Conservation (phyloP, 2,888 invertebrate genomes). For the Teinopalpus imperialis region DNA sequence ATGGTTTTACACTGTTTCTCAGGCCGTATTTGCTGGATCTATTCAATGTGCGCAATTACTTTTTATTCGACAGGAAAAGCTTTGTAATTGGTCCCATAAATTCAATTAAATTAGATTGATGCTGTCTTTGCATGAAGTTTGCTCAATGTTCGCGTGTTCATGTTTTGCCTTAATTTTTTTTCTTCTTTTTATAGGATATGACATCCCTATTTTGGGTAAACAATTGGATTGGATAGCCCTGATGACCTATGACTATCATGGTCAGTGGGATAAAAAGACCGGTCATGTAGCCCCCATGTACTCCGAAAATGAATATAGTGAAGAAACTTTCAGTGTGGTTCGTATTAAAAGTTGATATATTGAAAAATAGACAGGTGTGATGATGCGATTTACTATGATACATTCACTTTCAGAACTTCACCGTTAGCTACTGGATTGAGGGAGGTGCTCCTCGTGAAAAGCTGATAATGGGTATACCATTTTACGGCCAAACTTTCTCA, state of each 20-base stretch:
- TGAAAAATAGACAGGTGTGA: background rate
- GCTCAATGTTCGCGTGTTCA: too few species aligned
- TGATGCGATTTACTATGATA: too few species aligned
- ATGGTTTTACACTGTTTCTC: too few species aligned
- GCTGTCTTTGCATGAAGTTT: too few species aligned
- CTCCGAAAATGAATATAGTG: constrained; percentile 86
- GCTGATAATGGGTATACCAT: constrained; percentile 92
- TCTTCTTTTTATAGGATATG: constrained; percentile 77
- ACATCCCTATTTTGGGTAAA: constrained; percentile 87
- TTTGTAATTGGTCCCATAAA: too few species aligned
- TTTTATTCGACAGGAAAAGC: background rate
- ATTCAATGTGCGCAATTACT: too few species aligned
- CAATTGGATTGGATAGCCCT: constrained; percentile 95
- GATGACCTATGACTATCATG: constrained; percentile 96
- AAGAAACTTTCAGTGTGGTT: constrained; percentile 90
- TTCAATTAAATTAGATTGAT: too few species aligned
- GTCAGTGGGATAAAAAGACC: constrained; percentile 95
- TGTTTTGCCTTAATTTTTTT: too few species aligned
- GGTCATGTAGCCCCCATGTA: constrained; percentile 96
- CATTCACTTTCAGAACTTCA: constrained; percentile 85
- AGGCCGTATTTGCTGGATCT: too few species aligned
- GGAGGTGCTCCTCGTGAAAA: constrained; percentile 90
- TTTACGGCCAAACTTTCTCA: constrained; percentile 95
- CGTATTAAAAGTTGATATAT: constrained; percentile 35
- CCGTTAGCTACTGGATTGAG: constrained; percentile 92